These are phyloP conservation scores for Diaprepes abbreviatus DNA, from an alignment of 2,888 invertebrate genomes.

Conservation along the genomic window DNA sequence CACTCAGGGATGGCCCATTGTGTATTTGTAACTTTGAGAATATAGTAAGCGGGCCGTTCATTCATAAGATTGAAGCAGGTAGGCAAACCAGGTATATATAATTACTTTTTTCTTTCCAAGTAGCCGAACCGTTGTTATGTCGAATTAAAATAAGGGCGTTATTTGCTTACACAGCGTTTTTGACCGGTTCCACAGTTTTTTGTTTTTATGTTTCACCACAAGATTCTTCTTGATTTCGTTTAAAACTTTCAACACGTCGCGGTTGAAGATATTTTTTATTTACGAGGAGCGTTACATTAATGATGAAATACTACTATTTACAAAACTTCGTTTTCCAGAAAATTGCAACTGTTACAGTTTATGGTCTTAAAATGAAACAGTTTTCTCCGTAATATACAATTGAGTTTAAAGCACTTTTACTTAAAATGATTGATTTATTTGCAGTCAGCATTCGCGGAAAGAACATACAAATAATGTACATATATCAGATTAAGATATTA, in stretches of 20 bases:
- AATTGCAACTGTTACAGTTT: not conserved
- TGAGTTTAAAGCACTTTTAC: not conserved
- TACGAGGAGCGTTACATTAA: conserved; percentile 25
- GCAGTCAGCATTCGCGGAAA: not conserved
- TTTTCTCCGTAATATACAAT: not conserved
- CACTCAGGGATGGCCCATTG: conserved; percentile 55
- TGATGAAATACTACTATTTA: not conserved
- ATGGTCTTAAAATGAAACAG: not conserved
- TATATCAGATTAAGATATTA: too few relatives aligned
- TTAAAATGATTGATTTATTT: too few relatives aligned
- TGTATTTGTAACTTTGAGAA: conserved; percentile 51
- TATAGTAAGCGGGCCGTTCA: conserved; percentile 57
- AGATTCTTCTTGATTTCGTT: conserved; percentile 52
- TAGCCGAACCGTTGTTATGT: conserved; percentile 49
- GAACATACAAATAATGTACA: too few relatives aligned
- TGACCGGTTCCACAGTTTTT: conserved; percentile 61
- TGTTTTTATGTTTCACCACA: conserved; percentile 54
- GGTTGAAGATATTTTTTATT: conserved; percentile 28
- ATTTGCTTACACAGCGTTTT: conserved; percentile 58
- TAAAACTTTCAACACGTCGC: conserved; percentile 44
- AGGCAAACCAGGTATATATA: conserved; percentile 64
- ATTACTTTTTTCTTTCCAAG: conserved; percentile 62
- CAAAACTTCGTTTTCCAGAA: not conserved
- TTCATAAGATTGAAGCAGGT: conserved; percentile 67
- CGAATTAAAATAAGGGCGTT: conserved; percentile 53